Evolutionary conservation across 2,113 vertebrate species (phyloP).

Genomic region (Rhadina sibilatrix): DNA sequence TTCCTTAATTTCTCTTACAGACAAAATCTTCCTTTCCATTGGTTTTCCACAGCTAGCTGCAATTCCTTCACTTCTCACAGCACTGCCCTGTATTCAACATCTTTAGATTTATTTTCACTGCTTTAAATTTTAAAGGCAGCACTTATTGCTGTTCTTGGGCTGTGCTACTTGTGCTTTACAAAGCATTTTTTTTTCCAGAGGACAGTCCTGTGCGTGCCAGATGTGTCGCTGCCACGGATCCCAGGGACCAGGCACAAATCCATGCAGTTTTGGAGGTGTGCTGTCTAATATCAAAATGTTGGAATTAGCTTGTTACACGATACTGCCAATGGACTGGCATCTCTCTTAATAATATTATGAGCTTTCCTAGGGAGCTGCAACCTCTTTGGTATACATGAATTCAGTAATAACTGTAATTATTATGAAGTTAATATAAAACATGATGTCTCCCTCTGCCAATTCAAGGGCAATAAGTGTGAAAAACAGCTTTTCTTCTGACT

Average conservation of each 20-base stretch:
- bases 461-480: conserved; percentile 70
- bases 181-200: background rate
- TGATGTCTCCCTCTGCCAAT: conserved; percentile 68
- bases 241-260: background rate
- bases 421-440: conserved; percentile 74
- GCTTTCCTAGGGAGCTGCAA: conserved; percentile 62
- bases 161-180: background rate
- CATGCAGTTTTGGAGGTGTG: background rate
- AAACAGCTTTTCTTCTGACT: conserved; percentile 22
- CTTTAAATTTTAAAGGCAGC: background rate
- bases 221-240: background rate
- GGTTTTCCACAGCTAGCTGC: background rate
- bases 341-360: conserved; percentile 65
- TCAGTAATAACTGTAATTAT: conserved; percentile 78
- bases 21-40: background rate
- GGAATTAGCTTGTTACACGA: conserved; percentile 45
- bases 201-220: accelerated
- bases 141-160: background rate
- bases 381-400: conserved; percentile 70
- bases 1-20: background rate
- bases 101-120: background rate
- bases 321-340: conserved; percentile 42
- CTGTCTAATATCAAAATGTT: conserved; percentile 15
- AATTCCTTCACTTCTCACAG: background rate
- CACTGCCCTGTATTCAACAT: background rate